phyloP scores from a whole-genome alignment of 2,113 vertebrate genomes.

The Sakesphorus luctuosus region DNA sequence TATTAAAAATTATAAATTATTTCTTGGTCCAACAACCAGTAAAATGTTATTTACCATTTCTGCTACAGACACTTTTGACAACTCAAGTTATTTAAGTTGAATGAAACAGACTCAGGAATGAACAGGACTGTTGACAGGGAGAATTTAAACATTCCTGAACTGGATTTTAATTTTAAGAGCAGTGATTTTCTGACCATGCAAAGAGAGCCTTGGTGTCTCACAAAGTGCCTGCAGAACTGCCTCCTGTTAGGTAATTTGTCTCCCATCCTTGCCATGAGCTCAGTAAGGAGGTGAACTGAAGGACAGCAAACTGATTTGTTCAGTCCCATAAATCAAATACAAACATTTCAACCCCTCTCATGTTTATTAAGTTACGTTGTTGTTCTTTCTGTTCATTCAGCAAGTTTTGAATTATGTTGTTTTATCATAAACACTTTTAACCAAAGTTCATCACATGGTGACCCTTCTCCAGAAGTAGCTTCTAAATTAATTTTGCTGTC shows the following conservation, averaged over 20 bases:
- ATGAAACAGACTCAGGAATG: background rate
- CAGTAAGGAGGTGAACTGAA: background rate
- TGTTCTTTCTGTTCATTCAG: background rate
- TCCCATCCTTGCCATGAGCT: background rate
- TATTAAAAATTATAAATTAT: background rate
- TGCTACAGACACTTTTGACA: background rate
- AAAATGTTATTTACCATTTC: background rate
- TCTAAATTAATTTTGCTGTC: background rate
- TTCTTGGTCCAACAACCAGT: background rate
- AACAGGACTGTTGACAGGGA: background rate
- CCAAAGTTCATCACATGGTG: background rate
- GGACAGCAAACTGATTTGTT: background rate
- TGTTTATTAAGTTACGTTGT: background rate
- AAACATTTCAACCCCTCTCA: background rate
- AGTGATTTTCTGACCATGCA: background rate
- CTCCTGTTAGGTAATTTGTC: background rate
- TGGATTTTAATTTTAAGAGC: constrained; percentile 7
- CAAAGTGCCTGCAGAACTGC: background rate
- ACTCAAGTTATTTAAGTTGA: background rate
- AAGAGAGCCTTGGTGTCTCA: fast-evolving
- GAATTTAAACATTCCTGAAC: background rate
- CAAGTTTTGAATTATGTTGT: background rate
- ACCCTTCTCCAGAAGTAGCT: background rate
- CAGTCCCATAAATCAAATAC: background rate
- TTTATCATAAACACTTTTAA: background rate